These are phyloP conservation scores for Chymomyza costata DNA, from an alignment of 1,140 invertebrate genomes.

Conservation along the genomic window DNA sequence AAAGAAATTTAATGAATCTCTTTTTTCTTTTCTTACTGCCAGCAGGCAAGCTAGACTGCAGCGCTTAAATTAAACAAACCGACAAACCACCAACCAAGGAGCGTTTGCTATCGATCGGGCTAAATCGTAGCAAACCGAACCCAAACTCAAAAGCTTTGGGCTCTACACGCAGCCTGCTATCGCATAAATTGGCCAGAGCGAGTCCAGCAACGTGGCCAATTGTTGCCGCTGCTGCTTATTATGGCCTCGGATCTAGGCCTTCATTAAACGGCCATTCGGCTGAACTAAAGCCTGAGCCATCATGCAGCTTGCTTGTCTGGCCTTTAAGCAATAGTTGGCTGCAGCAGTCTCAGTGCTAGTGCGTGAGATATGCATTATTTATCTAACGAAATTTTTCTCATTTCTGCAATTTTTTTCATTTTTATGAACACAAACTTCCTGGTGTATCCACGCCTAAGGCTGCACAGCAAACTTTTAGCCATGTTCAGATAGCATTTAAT, in stretches of 20 bases:
- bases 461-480: too few species aligned
- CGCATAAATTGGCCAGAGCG: slow-evolving; percentile 53
- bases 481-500: slow-evolving; percentile 1
- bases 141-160: slow-evolving; percentile 1
- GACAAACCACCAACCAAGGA: slow-evolving; percentile 23
- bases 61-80: slow-evolving; percentile 56
- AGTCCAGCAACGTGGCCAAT: slow-evolving; percentile 26
- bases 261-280: slow-evolving; percentile 58
- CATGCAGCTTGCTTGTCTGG: too few species aligned
- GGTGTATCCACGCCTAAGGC: slow-evolving; percentile 21
- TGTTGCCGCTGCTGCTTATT: slow-evolving; percentile 60
- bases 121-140: slow-evolving; percentile 66
- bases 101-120: too few species aligned
- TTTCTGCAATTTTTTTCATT: slow-evolving; percentile 23
- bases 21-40: too few species aligned
- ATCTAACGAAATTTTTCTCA: slow-evolving; percentile 63
- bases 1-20: slow-evolving; percentile 62
- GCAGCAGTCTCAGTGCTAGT: slow-evolving; percentile 60
- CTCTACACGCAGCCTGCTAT: slow-evolving; percentile 55
- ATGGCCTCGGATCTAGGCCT: slow-evolving; percentile 63
- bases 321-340: too few species aligned
- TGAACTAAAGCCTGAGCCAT: too few species aligned
- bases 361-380: slow-evolving; percentile 75
- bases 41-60: slow-evolving; percentile 9
- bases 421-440: slow-evolving; percentile 35